These are phyloP conservation scores for Tenthredo amoena DNA, from an alignment of 2,888 invertebrate genomes.

Conservation along the genomic window DNA sequence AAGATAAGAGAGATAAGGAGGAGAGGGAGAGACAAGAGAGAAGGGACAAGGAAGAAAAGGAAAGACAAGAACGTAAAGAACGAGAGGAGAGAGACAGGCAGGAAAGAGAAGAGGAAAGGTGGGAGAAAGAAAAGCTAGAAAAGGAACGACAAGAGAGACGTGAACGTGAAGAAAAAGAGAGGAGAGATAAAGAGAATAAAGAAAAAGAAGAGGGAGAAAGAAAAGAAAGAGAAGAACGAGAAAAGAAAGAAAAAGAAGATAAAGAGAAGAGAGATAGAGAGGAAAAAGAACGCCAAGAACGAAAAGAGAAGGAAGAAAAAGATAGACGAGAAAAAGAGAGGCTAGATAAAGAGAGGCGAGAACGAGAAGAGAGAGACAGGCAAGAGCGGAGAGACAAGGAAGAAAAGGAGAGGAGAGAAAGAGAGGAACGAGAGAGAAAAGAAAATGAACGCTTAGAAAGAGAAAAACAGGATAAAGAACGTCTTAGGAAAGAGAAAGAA, in stretches of 20 bases:
- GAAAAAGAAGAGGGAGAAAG: constrained; percentile 69
- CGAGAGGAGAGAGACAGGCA: constrained; percentile 71
- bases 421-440: constrained; percentile 70
- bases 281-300: constrained; percentile 63
- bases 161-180: constrained; percentile 68
- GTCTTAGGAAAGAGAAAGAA: constrained; percentile 76
- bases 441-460: constrained; percentile 70
- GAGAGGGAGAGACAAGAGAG: constrained; percentile 65
- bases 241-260: constrained; percentile 66
- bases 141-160: constrained; percentile 68
- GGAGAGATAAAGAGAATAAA: constrained; percentile 65
- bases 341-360: constrained; percentile 66
- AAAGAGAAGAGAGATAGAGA: constrained; percentile 64
- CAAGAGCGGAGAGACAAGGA: constrained; percentile 66
- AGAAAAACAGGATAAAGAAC: constrained; percentile 72
- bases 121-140: constrained; percentile 69
- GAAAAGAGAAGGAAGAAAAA: constrained; percentile 68
- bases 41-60: constrained; percentile 68
- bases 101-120: constrained; percentile 71
- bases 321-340: constrained; percentile 63
- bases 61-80: constrained; percentile 68
- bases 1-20: constrained; percentile 70
- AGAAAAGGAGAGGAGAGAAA: constrained; percentile 69
- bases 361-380: constrained; percentile 64
- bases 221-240: constrained; percentile 70